A percentile compares a stretch with the other conserved stretches of the same genome.
phyloP scores from a whole-genome alignment of 2,888 invertebrate species.

The Plemyria rubiginata region DNA sequence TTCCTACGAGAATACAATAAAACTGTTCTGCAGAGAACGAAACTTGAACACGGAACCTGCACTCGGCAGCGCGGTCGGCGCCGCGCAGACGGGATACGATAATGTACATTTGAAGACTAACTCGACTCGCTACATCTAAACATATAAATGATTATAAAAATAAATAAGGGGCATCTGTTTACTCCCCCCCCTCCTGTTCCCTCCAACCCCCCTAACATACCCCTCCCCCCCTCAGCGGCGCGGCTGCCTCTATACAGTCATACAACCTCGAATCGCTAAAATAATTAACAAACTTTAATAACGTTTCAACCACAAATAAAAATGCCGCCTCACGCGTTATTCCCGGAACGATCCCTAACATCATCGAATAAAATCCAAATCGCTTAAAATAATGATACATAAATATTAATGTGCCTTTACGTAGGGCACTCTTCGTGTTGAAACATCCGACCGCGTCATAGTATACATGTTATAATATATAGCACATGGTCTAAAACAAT shows the following conservation, averaged over 20 bases:
- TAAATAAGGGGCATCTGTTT: conserved; percentile 74
- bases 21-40: conserved; percentile 16
- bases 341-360: conserved; percentile 27
- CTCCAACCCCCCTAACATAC: conserved; percentile 24
- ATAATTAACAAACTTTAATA: conserved; percentile 67
- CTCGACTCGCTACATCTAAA: conserved; percentile 70
- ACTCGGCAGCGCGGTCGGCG: conserved; percentile 38
- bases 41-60: conserved; percentile 24
- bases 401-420: conserved; percentile 52
- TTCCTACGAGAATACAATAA: conserved; percentile 70
- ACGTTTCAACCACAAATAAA: conserved; percentile 57
- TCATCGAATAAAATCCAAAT: conserved; percentile 65
- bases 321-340: conserved; percentile 44
- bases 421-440: conserved; percentile 41
- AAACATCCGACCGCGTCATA: conserved; percentile 30
- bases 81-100: conserved; percentile 48
- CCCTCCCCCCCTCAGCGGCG: background rate
- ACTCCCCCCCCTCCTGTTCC: conserved; percentile 62
- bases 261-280: conserved; percentile 56
- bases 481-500: conserved; percentile 82
- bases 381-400: conserved; percentile 64
- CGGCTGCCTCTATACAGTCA: conserved; percentile 37
- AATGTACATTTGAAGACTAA: conserved; percentile 69
- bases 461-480: conserved; percentile 64
- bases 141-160: conserved; percentile 83